Evolutionary conservation across 2,888 invertebrate species (phyloP).

Genomic region (Leptinotarsa tumamoca): DNA sequence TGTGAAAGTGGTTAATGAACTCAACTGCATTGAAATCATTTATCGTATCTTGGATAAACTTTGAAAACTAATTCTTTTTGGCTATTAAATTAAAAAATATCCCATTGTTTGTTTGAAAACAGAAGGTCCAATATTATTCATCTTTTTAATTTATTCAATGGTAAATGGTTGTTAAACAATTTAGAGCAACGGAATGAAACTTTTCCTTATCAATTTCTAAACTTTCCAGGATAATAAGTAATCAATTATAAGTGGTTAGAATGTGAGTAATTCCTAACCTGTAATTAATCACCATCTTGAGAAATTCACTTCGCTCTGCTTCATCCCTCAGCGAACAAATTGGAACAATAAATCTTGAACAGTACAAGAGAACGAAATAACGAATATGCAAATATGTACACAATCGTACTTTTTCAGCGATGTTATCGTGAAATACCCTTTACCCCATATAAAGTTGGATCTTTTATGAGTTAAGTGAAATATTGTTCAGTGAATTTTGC

Average conservation of each 20-base stretch:
- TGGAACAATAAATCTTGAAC: slow-evolving; percentile 32
- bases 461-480: no score
- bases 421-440: slow-evolving; percentile 51
- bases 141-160: no score
- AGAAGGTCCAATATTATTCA: no score
- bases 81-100: no score
- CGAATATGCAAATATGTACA: slow-evolving; percentile 53
- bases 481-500: no score
- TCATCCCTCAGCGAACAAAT: slow-evolving; percentile 10
- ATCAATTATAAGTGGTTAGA: neutral
- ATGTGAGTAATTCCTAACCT: neutral
- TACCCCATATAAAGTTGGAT: slow-evolving; percentile 54
- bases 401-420: slow-evolving; percentile 53
- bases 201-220: neutral
- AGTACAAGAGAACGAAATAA: slow-evolving; percentile 25
- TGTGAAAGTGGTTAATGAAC: no score
- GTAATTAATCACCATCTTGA: slow-evolving; percentile 11
- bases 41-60: no score
- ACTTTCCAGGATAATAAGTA: neutral
- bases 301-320: slow-evolving; percentile 1
- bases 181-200: no score
- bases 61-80: no score
- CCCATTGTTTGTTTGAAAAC: no score
- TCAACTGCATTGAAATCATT: no score
- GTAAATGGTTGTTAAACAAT: no score